Conservation (phyloP, 2,113 vertebrate species). For the Oenanthe oenanthe region DNA sequence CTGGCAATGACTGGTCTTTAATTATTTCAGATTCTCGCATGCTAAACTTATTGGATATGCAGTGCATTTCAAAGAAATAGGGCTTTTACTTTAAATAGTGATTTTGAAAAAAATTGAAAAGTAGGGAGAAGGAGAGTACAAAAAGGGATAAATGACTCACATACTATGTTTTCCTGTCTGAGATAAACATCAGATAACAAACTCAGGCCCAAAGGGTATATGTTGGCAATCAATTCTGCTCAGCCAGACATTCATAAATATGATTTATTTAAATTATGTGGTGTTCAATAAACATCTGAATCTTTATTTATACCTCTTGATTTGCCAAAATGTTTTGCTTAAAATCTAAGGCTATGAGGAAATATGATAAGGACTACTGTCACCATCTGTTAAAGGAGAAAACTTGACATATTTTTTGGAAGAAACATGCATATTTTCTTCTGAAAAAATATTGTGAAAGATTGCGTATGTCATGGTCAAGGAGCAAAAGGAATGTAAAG, state of each 20-base stretch:
- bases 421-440: conserved; percentile 18
- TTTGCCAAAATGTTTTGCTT: conserved; percentile 46
- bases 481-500: background rate
- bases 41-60: background rate
- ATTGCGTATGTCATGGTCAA: conserved; percentile 8
- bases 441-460: conserved; percentile 42
- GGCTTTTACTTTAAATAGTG: background rate
- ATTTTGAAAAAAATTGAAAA: background rate
- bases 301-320: conserved; percentile 49
- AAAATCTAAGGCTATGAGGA: conserved; percentile 1
- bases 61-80: background rate
- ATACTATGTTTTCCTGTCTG: background rate
- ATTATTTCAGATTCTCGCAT: background rate
- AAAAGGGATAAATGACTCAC: background rate
- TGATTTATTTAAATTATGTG: conserved; percentile 44
- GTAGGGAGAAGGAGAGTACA: background rate
- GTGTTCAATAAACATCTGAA: conserved; percentile 43
- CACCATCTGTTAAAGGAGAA: conserved; percentile 43
- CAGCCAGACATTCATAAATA: conserved; percentile 38
- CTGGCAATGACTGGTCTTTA: background rate
- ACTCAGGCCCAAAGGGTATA: background rate
- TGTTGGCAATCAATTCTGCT: conserved; percentile 39
- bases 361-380: conserved; percentile 41
- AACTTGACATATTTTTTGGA: conserved; percentile 4
- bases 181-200: conserved; percentile 41